Percentiles rank a stretch among this genome's conserved stretches.
Evolutionary conservation across 1,140 invertebrate species (phyloP).

Genomic region (Lucilia sericata): DNA sequence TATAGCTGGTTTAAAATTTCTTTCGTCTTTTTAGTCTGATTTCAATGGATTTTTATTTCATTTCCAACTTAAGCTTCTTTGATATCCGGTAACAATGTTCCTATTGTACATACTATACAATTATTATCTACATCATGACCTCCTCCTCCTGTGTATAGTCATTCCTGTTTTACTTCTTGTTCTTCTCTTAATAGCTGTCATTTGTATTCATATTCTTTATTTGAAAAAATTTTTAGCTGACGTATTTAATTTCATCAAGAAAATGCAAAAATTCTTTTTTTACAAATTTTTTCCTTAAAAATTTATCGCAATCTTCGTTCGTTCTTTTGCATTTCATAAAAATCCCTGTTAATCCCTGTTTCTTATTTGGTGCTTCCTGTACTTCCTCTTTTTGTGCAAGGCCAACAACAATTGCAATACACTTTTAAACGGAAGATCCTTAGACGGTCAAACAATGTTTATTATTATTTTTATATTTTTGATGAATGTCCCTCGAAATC

Average conservation of each 20-base stretch:
- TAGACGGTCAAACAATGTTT: conserved; percentile 38
- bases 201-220: neutral
- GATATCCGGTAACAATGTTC: conserved; percentile 45
- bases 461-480: neutral
- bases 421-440: conserved; percentile 34
- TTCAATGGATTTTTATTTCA: neutral
- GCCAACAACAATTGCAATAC: neutral
- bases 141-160: neutral
- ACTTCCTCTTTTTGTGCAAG: conserved; percentile 11
- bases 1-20: conserved; percentile 27
- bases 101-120: neutral
- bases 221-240: conserved; percentile 15
- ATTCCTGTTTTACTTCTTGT: neutral
- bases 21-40: neutral
- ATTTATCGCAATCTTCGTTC: conserved; percentile 32
- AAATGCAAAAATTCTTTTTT: conserved; percentile 22
- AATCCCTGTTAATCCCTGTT: conserved; percentile 36
- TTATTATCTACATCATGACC: conserved; percentile 1
- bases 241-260: conserved; percentile 38
- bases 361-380: conserved; percentile 40
- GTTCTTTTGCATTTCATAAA: neutral
- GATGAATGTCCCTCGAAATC: neutral
- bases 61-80: conserved; percentile 41
- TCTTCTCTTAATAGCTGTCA: neutral
- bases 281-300: conserved; percentile 21